Evolutionary conservation across 2,888 invertebrate genomes (phyloP), one percentile per base, ranked within the genome.

Genomic region (Temnothorax ravouxi): DNA sequence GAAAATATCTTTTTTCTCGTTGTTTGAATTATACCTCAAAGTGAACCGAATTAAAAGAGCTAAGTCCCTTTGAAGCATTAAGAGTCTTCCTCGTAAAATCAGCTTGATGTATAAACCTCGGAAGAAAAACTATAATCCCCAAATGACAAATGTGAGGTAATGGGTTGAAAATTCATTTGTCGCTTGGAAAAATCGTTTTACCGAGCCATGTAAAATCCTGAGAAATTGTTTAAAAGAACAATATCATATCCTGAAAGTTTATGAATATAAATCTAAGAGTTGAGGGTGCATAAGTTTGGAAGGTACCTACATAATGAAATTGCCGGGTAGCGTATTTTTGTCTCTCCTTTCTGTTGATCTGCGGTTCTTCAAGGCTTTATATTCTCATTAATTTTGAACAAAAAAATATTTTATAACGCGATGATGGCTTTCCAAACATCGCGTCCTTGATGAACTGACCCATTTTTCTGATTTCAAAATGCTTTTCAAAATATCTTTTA

Each of bases 1-100:
- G 4, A 54, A 52, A 52, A 38, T 25, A 56, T 25, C 6, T 41
- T 21, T 38, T 54, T 8, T 56, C 41, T 25, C 13, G 4, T 8
- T 52, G 25, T 64, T 64, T 47, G 50, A 62, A 64, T 62, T 64
- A 62, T 76, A 52, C 64, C 18, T 76, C 34, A 25, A 52, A 64
- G 8, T 15, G 25, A 41, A 41, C 4, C 8, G 38, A 38, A 41
- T 64, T 50, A 52, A 62, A 41, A 61, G 18, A 15, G 25, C 34
- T 52, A 52, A 64, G 34, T 52, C 15, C 11, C 18, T 44, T 74
- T 66, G 15, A 52, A 64, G 18, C 52, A 38, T n/a, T 25, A 64
- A 50, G n/a, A 25, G 18, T 64, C 34, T 34, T 34, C 8, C 21
- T 34, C 5, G 2, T 15, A 29, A 64, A 64, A 64, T 64, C 21